These are phyloP conservation scores for Bombus picipes DNA, from an alignment of 1,140 invertebrate species.

Conservation along the genomic window DNA sequence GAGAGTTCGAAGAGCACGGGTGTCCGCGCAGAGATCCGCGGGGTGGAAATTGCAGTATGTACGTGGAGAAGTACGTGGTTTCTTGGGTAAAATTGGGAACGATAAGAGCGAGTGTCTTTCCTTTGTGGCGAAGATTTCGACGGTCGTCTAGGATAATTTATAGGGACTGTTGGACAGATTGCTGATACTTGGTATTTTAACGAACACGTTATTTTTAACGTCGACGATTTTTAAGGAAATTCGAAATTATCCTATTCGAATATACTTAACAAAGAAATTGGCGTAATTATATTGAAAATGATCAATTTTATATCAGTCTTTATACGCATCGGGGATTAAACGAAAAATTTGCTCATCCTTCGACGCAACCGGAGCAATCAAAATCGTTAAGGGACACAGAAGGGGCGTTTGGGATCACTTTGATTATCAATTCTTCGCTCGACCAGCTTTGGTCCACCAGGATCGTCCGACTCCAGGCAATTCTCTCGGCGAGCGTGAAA, in stretches of 20 bases:
- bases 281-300: not conserved
- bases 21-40: not conserved
- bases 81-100: not conserved
- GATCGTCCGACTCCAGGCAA: conserved; percentile 40
- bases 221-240: no score
- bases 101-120: not conserved
- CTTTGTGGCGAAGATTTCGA: no score
- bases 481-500: conserved; percentile 63
- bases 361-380: not conserved
- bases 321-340: not conserved
- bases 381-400: conserved; percentile 18
- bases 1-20: conserved; percentile 3
- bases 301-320: not conserved
- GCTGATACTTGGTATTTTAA: no score
- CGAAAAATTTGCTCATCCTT: not conserved
- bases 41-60: not conserved
- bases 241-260: not conserved
- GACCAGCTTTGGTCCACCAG: conserved; percentile 53
- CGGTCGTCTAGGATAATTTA: not conserved
- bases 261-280: no score
- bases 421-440: conserved; percentile 70
- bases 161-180: not conserved
- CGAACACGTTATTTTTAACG: no score
- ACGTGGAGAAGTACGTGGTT: not conserved
- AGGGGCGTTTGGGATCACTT: conserved; percentile 37